Evolutionary conservation across 1,140 invertebrate genomes (phyloP).

Genomic region (Bombyx mandarina): DNA sequence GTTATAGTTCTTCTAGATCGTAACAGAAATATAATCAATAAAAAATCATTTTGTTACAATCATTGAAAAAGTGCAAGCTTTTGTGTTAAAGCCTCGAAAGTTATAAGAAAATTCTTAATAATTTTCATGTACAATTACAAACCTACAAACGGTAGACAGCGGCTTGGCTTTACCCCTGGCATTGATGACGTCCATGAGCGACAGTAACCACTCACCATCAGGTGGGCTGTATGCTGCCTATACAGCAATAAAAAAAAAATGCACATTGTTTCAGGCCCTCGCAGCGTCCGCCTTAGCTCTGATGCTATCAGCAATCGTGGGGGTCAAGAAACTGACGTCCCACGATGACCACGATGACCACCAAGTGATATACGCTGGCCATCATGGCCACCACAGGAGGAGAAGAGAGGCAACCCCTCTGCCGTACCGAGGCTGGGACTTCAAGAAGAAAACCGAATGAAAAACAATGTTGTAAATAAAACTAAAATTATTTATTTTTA

Average conservation of each 20-base stretch:
- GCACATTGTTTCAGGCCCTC: constrained; percentile 48
- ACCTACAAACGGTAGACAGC: too few relatives aligned
- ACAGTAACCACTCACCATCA: too few relatives aligned
- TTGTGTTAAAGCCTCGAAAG: too few relatives aligned
- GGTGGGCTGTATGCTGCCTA: not conserved
- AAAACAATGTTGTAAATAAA: not conserved
- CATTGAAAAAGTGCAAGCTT: too few relatives aligned
- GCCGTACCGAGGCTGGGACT: constrained; percentile 75
- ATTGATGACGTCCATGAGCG: too few relatives aligned
- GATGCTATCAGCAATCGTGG: constrained; percentile 80
- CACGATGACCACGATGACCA: constrained; percentile 77
- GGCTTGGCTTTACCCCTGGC: too few relatives aligned
- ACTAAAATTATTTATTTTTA: too few relatives aligned
- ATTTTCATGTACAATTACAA: too few relatives aligned
- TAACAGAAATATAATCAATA: too few relatives aligned
- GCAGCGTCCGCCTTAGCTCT: constrained; percentile 78
- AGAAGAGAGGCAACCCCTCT: constrained; percentile 60
- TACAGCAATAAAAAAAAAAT: not conserved
- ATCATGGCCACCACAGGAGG: constrained; percentile 74
- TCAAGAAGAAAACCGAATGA: constrained; percentile 2
- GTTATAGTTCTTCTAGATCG: too few relatives aligned
- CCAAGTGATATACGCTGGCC: constrained; percentile 79
- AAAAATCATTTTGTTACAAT: too few relatives aligned
- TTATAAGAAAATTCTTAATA: too few relatives aligned
- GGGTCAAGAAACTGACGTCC: constrained; percentile 78